Base-by-base conservation (phyloP, 2,888 invertebrate genomes). In the Catotricha subobsoleta region DNA sequence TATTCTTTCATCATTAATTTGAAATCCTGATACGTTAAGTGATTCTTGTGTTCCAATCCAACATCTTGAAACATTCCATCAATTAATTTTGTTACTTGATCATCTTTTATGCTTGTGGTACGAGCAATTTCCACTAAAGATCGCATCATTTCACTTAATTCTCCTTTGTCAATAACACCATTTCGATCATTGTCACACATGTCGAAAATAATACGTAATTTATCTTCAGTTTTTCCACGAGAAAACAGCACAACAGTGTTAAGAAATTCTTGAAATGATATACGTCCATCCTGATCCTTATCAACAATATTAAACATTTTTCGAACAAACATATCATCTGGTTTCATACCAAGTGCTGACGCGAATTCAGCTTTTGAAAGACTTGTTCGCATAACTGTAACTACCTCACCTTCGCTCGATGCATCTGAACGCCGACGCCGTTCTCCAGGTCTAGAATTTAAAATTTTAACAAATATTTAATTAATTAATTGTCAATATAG, bases 271-370 rank as follows among this genome's bases (percentile, higher is more conserved):
- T 86, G 84, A 59, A 95, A 95, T 4, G 87, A 90, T 50, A 95
- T 92, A 45, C 87, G 69, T 2, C 92, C 91, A 59, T 91, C 90
- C 44, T 86, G 74, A 56, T 91, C 90, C 56, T 90, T 91, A 58
- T 94, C 92, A 1, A 92, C 91, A 52, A 92, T 91, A 52, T 92
- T 91, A 58, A 95, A 95, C 94, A 95, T 94, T 63, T 91, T 87
- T 53, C 86, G 79, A 1, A 95, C 92, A 57, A 95, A 95, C 41
- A 94, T 80, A 18, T 91, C 92, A 52, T 91, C 87, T 0, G 86
- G 69, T 57, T 83, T 83, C 95, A 95, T 95, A 29, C 94, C 95
- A 4, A 95, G 66, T 0, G 94, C 94, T 40, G 84, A 86, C 0
- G 94, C 94, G 54, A 95, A 92, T 61, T 95, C 94, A 38, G 81